Evolutionary conservation across 2,113 vertebrate genomes (phyloP), one percentile per base, ranked within the genome.

Genomic region (Hepsetus odoe): DNA sequence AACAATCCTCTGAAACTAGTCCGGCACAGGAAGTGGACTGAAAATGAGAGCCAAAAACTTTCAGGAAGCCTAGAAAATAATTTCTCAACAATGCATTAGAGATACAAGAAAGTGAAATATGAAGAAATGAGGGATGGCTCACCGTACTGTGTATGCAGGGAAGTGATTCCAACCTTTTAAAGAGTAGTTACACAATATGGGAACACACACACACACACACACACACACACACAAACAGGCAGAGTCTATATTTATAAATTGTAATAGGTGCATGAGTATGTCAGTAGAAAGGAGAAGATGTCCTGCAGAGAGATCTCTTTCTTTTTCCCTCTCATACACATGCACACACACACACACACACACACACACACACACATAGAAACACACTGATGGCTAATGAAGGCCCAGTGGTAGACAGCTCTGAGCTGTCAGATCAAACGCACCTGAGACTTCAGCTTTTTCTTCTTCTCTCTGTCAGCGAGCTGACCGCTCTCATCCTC

Each of bases 381-480:
- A 56, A 46, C 58, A 35, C 64, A 53, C 32, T 44, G 68, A 32
- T 53, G 24, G 61, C 61, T 80, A 66, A 74, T 66, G 67, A 78
- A 71, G 67, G 76, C 49, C 13, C 20, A 62, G 67, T 61, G 40
- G 70, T 65, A 67, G 74, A 68, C 14, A 59, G 32, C 72, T 76
- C 74, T 76, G 44, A 78, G 75, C 75, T 82, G 75, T 82, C 75
- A 69, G 75, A 77, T 70, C 80, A 74, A 56, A 78, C 61, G 59
- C 62, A 79, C 79, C 64, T 72, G 72, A 75, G 40, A 74, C 67
- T 35, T 65, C 30, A 74, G 59, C 58, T 72, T 66, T 66, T 66
- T 22, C 76, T 78, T 68, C 69, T 53, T 46, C 55, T 70, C 55
- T 74, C 42, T 75, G 66, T 62, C 18, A 70, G 61, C 33, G 40